Evolutionary conservation across 1,140 invertebrate species (phyloP), one percentile per base, ranked within the genome.

Genomic region (Monomorium pharaonis): DNA sequence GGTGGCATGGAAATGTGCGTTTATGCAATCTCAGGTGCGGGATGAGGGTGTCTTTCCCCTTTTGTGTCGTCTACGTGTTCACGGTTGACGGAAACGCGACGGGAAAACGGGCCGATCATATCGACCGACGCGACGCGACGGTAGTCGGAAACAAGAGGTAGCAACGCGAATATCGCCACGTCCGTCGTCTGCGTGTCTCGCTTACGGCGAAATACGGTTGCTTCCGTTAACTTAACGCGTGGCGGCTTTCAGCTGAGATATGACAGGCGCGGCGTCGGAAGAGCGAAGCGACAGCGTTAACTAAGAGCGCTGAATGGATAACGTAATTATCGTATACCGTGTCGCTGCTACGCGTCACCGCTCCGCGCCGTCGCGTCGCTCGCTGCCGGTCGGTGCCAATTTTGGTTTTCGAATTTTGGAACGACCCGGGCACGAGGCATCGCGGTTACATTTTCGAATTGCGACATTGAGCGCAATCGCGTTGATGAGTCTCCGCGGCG

Each of bases 271-370:
- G 21, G 42, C 84, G 62, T 56, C 84, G 63, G 84, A 75, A 76
- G 67, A 86, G 67, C 67, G 56, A 24, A 44, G 65, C 78, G 67
- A 72, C 78, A 58, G 24, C 78, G 24, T 83, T 85, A 74, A 83
- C 60, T 65, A 85, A 83, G 56, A 63, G 63, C 69, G 56, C 49
- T 49, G 58, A 74, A 83, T 74, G 78, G 67, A 7, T 83, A 83
- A 83, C 56, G 67, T 24, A 83, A 83, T 83, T 83, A 83, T 42
- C 49, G 37, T 14, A 33, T 14, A 33, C 5, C 37, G 78, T 7
- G 4, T 37, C 37, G 37, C 37, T 37, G 37, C 37, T 37, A 21
- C 77, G 78, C n/a, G n/a, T n/a, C n/a, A n/a, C n/a, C n/a, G n/a
- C n/a, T n/a, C 33, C 77, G 24, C 58, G 72, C 44, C 42, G 42